These are phyloP conservation scores for Eustalomyia histrio DNA, from an alignment of 2,888 invertebrate species.

Conservation along the genomic window DNA sequence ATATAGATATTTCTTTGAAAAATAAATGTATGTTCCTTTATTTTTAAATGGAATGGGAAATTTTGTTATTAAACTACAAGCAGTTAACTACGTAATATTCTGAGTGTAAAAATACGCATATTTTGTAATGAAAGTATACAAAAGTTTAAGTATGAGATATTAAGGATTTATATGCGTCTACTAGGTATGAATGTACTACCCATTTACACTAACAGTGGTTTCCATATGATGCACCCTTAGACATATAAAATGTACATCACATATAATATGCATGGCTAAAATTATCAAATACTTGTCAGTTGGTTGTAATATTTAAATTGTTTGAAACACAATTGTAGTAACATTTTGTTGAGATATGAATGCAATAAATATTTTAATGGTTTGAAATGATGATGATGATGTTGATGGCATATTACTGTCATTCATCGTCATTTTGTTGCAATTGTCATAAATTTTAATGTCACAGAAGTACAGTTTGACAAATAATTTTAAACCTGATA, in stretches of 20 bases:
- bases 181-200: no score
- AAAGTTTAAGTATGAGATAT: constrained; percentile 2
- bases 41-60: no score
- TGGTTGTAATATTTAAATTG: constrained; percentile 22
- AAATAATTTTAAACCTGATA: constrained; percentile 65
- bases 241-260: not conserved
- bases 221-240: constrained; percentile 35
- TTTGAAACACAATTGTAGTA: constrained; percentile 39
- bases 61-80: no score
- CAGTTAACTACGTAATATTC: no score
- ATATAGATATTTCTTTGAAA: no score
- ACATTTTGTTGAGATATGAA: not conserved
- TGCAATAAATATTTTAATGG: constrained; percentile 53
- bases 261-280: constrained; percentile 52
- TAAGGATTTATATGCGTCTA: constrained; percentile 30
- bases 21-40: no score
- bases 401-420: constrained; percentile 64
- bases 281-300: constrained; percentile 60
- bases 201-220: not conserved
- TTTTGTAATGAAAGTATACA: constrained; percentile 24
- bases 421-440: constrained; percentile 63
- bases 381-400: constrained; percentile 29
- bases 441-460: constrained; percentile 65
- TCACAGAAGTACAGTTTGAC: constrained; percentile 63
- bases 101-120: no score